phyloP scores from a whole-genome alignment of 1,140 invertebrate genomes.

The Drusus annulatus region DNA sequence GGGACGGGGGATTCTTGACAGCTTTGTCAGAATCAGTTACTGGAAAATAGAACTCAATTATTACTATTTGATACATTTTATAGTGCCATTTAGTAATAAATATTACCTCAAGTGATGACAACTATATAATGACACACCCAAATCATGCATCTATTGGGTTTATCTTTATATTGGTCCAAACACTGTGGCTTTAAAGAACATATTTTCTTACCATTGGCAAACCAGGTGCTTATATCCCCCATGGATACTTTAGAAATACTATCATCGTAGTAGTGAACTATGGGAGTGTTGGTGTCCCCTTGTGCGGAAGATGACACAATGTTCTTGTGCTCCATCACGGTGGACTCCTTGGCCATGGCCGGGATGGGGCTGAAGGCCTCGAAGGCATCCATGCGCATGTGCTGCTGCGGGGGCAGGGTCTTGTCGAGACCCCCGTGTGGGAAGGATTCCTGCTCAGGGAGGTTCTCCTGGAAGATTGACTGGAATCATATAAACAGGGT shows the following conservation, averaged over 20 bases:
- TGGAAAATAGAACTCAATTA: not conserved
- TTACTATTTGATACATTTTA: no score
- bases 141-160: no score
- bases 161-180: no score
- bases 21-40: conserved; percentile 38
- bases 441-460: conserved; percentile 8
- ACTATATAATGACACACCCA: no score
- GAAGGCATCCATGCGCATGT: conserved; percentile 63
- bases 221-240: conserved; percentile 74
- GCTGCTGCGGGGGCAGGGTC: conserved; percentile 16
- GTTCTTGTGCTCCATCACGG: conserved; percentile 48
- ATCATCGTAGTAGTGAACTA: conserved; percentile 64
- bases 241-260: conserved; percentile 70
- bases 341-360: conserved; percentile 56
- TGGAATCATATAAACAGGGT: not conserved
- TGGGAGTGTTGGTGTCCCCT: conserved; percentile 58
- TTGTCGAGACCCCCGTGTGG: conserved; percentile 26
- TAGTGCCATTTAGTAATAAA: no score
- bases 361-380: conserved; percentile 73
- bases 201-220: conserved; percentile 68
- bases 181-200: no score
- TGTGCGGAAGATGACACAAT: not conserved
- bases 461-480: conserved; percentile 50
- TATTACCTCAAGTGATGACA: no score
- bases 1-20: conserved; percentile 5